These are phyloP conservation scores for Clupea harengus DNA, from an alignment of 2,113 vertebrate species.

Conservation along the genomic window DNA sequence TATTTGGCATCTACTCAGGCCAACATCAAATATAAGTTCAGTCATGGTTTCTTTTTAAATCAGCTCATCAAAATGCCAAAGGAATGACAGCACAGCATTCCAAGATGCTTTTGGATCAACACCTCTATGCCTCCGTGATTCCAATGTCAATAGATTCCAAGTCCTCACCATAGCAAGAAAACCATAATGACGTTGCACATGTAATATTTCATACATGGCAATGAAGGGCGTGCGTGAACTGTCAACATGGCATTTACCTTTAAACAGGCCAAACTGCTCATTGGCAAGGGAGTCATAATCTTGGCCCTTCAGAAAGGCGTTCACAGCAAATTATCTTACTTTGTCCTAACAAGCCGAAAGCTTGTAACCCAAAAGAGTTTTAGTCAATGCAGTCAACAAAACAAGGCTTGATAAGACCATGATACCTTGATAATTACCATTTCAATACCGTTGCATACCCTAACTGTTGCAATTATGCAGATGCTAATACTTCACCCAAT, in stretches of 20 bases:
- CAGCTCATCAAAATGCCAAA: not conserved
- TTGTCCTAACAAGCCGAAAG: not conserved
- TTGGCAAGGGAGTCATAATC: slow-evolving; percentile 20
- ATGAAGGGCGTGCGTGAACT: slow-evolving; percentile 1
- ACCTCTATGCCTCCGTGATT: not conserved
- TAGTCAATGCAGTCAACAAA: not conserved
- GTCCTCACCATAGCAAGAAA: not conserved
- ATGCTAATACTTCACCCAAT: too few species aligned
- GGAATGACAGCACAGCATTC: not conserved
- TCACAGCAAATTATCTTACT: not conserved
- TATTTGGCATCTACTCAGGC: slow-evolving; percentile 6
- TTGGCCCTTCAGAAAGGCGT: not conserved
- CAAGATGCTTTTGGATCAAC: not conserved
- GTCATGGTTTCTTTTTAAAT: not conserved
- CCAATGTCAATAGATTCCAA: not conserved
- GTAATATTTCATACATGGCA: not conserved
- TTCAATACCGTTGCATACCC: too few species aligned
- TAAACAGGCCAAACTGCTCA: slow-evolving; percentile 5
- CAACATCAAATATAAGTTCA: not conserved
- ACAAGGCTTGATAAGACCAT: not conserved
- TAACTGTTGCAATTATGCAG: too few species aligned
- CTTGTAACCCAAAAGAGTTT: not conserved
- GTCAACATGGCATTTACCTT: not conserved
- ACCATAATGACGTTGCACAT: not conserved
- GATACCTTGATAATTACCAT: too few species aligned